A percentile compares a stretch with the other conserved stretches of the same genome.
Evolutionary conservation across 2,888 invertebrate species (phyloP).

Genomic region (Apantesis nais): DNA sequence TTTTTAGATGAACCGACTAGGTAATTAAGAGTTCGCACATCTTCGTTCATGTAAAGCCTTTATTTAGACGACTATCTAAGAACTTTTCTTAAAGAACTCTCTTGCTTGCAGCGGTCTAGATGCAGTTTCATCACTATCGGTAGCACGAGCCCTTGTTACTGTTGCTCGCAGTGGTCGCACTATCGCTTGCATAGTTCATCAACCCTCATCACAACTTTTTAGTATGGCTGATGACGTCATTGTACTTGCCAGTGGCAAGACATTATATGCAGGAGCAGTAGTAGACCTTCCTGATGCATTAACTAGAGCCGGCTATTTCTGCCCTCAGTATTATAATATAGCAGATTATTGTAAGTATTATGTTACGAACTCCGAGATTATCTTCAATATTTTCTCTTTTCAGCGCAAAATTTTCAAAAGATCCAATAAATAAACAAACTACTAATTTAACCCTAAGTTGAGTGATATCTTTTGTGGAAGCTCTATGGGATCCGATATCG

Average conservation of each 20-base stretch:
- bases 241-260: constrained; percentile 88
- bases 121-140: constrained; percentile 89
- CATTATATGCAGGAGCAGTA: constrained; percentile 88
- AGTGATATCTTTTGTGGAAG: background rate
- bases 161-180: constrained; percentile 88
- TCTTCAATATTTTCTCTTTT: background rate
- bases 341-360: constrained; percentile 89
- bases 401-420: background rate
- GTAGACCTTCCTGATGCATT: constrained; percentile 86
- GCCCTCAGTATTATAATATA: constrained; percentile 92
- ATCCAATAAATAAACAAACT: background rate
- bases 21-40: constrained; percentile 74
- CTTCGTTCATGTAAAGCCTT: background rate
- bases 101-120: constrained; percentile 83
- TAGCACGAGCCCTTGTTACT: constrained; percentile 86
- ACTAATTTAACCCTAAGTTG: background rate
- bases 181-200: constrained; percentile 92
- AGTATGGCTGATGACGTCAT: constrained; percentile 90
- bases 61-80: background rate
- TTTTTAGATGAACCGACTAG: constrained; percentile 98
- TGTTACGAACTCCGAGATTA: too few species aligned
- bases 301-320: constrained; percentile 85
- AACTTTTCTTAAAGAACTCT: background rate
- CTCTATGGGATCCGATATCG: too few species aligned
- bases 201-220: constrained; percentile 91